Evolutionary conservation across 2,113 vertebrate species (phyloP).

Genomic region (Alligator mississippiensis): DNA sequence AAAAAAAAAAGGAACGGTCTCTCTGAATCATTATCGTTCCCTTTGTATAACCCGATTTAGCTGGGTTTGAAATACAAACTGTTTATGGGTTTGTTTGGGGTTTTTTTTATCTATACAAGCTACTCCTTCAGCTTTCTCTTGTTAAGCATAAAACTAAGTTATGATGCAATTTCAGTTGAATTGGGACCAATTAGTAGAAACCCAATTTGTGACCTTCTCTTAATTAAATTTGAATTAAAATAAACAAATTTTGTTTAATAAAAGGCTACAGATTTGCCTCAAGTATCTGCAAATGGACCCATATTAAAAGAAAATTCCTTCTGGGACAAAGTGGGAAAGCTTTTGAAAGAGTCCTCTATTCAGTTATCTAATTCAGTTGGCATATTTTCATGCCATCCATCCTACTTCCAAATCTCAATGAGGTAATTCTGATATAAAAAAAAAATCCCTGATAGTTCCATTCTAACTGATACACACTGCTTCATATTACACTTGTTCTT

Average conservation of each 20-base stretch:
- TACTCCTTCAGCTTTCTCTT: background rate
- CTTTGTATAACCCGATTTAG: rapidly evolving
- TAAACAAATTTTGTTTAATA: background rate
- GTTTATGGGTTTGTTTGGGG: rapidly evolving
- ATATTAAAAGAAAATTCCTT: background rate
- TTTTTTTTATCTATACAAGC: rapidly evolving
- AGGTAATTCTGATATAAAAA: background rate
- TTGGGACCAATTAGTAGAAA: background rate
- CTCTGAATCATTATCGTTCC: background rate
- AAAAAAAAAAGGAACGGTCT: background rate
- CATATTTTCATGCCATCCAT: background rate
- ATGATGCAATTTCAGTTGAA: background rate
- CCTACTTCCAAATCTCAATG: background rate
- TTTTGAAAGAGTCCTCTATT: conserved; percentile 2
- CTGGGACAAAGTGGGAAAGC: background rate
- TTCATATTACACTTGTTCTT: background rate
- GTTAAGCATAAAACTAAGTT: background rate
- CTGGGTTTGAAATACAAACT: rapidly evolving
- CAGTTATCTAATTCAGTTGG: conserved; percentile 10
- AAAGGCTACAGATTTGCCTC: background rate
- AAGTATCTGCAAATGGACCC: background rate
- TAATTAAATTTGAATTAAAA: background rate
- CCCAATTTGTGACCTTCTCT: background rate
- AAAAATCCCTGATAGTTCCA: background rate
- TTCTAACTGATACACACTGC: background rate